A percentile compares a stretch with the other conserved stretches of the same genome.
phyloP scores from a whole-genome alignment of 1,140 invertebrate genomes.

The Drosophila melanica region DNA sequence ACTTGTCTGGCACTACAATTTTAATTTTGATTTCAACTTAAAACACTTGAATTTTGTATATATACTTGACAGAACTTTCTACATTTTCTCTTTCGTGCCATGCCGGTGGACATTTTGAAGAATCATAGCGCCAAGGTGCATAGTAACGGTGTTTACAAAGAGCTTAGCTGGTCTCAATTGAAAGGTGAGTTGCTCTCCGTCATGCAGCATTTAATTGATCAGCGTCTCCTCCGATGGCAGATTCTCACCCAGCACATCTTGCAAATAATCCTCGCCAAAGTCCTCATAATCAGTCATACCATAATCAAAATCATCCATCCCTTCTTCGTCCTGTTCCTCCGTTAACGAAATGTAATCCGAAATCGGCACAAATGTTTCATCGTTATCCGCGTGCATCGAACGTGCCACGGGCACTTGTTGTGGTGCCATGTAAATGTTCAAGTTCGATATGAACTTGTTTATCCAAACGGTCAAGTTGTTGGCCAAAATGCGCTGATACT shows the following conservation, averaged over 20 bases:
- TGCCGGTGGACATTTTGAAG: constrained; percentile 81
- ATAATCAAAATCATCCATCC: constrained; percentile 27
- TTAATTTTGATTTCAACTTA: constrained; percentile 50
- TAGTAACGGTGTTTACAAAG: constrained; percentile 70
- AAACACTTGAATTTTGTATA: constrained; percentile 52
- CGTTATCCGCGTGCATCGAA: constrained; percentile 45
- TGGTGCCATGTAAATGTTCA: constrained; percentile 73
- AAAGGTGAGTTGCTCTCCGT: constrained; percentile 58
- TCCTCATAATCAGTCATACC: constrained; percentile 31
- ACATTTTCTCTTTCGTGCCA: constrained; percentile 78
- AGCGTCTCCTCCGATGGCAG: constrained; percentile 46
- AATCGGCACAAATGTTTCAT: constrained; percentile 69
- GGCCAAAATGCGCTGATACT: constrained; percentile 74
- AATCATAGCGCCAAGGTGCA: constrained; percentile 76
- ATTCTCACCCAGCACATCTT: constrained; percentile 1
- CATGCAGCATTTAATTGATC: not conserved
- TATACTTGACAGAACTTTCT: constrained; percentile 69
- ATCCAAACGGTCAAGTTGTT: constrained; percentile 81
- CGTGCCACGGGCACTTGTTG: constrained; percentile 49
- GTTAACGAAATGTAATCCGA: constrained; percentile 70
- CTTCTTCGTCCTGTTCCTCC: constrained; percentile 52
- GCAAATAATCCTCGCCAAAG: constrained; percentile 24
- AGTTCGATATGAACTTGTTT: constrained; percentile 81
- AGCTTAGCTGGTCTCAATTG: constrained; percentile 67
- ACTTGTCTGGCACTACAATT: constrained; percentile 5